Conservation (phyloP, 2,888 invertebrate species). For the Pollenia angustigena region DNA sequence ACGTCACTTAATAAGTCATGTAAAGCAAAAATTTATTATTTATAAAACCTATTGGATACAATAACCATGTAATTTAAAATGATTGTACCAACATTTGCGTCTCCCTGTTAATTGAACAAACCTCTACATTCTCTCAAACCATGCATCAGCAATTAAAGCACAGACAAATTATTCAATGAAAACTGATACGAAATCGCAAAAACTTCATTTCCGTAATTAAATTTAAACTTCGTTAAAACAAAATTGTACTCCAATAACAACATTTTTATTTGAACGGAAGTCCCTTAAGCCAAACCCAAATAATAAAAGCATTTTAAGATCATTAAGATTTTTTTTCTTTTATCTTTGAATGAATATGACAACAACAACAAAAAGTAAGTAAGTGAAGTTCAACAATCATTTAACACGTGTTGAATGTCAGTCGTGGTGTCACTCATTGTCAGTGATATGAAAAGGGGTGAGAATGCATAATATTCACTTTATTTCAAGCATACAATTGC, state of each 20-base stretch:
- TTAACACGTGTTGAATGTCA: constrained; percentile 71
- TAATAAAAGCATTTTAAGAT: constrained; percentile 55
- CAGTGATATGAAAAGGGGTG: constrained; percentile 53
- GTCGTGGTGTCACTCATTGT: constrained; percentile 53
- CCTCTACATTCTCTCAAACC: background rate
- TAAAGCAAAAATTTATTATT: background rate
- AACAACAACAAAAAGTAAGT: constrained; percentile 35
- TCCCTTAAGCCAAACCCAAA: constrained; percentile 68
- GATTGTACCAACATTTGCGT: background rate
- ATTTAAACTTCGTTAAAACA: constrained; percentile 24
- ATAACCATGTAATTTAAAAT: too few relatives aligned
- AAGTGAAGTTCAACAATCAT: constrained; percentile 66
- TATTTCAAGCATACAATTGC: constrained; percentile 25
- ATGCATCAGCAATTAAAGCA: background rate
- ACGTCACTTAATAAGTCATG: background rate
- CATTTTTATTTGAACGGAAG: constrained; percentile 65
- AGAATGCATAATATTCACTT: constrained; percentile 37
- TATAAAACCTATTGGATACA: too few relatives aligned
- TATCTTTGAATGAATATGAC: background rate
- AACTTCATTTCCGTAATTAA: constrained; percentile 66
- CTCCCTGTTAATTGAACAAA: background rate
- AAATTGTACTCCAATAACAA: constrained; percentile 6
- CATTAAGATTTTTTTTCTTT: constrained; percentile 29
- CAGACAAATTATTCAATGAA: constrained; percentile 21
- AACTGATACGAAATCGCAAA: constrained; percentile 51